These are phyloP conservation scores for Phalacrocorax aristotelis DNA, from an alignment of 2,113 vertebrate genomes.

Conservation along the genomic window DNA sequence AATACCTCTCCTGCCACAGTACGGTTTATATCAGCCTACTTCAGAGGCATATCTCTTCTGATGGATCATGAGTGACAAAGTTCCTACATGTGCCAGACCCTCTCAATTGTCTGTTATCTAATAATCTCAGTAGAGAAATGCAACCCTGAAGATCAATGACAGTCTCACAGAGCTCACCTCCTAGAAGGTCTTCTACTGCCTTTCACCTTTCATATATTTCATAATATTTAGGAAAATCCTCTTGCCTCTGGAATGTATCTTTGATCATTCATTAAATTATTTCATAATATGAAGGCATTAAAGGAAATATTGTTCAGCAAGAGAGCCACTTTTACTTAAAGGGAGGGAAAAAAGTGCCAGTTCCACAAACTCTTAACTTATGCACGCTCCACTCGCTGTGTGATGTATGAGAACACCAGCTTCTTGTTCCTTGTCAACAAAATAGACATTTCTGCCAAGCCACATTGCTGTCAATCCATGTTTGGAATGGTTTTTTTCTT, in stretches of 20 bases:
- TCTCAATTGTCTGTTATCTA: neutral
- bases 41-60: neutral
- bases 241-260: neutral
- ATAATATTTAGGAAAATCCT: neutral
- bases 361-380: neutral
- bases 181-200: neutral
- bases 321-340: neutral
- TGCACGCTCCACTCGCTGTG: accelerated
- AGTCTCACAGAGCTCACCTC: neutral
- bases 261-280: neutral
- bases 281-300: neutral
- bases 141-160: neutral
- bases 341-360: neutral
- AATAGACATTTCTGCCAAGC: neutral
- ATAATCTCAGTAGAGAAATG: neutral
- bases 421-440: neutral
- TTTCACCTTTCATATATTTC: neutral
- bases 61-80: neutral
- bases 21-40: neutral
- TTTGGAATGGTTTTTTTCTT: neutral
- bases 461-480: neutral
- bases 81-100: neutral
- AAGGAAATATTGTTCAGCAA: neutral
- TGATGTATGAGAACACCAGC: no score
- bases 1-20: neutral